These are phyloP conservation scores for Hypanus sabinus DNA, from an alignment of 2,113 vertebrate species.

Conservation along the genomic window DNA sequence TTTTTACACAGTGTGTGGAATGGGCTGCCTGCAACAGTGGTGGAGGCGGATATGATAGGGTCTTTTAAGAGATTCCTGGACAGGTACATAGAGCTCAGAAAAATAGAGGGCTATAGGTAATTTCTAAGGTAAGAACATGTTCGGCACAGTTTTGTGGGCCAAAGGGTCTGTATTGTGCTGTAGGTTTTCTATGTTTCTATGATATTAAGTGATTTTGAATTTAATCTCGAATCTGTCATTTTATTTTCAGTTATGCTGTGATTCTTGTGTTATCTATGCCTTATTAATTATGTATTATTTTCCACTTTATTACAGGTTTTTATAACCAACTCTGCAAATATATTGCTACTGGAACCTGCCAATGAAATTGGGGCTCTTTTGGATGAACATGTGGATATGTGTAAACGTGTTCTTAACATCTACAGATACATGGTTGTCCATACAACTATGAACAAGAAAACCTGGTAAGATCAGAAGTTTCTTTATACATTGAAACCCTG, in stretches of 20 bases:
- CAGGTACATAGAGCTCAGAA: no score
- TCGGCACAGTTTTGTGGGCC: no score
- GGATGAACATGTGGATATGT: slow-evolving; percentile 97
- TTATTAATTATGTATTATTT: slow-evolving; percentile 13
- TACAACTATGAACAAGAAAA: slow-evolving; percentile 97
- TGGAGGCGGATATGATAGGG: no score
- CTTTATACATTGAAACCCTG: not conserved
- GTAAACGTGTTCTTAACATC: slow-evolving; percentile 95
- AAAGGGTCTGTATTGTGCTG: no score
- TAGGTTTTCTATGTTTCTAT: no score
- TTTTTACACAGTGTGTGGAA: no score
- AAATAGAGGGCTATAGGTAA: no score
- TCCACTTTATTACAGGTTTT: slow-evolving; percentile 68
- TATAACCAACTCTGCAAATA: slow-evolving; percentile 92
- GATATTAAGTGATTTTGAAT: not conserved
- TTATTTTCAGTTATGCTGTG: not conserved
- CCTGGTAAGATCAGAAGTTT: slow-evolving; percentile 70
- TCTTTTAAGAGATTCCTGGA: no score
- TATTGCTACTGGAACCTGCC: slow-evolving; percentile 91
- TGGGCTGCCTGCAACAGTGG: no score
- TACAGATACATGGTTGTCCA: slow-evolving; percentile 97
- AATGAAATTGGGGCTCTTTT: slow-evolving; percentile 87
- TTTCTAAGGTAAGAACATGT: no score
- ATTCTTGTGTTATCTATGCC: not conserved
- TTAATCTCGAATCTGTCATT: not conserved